Conservation (phyloP, 1,140 invertebrate genomes). For the Andrena cerasifolii region DNA sequence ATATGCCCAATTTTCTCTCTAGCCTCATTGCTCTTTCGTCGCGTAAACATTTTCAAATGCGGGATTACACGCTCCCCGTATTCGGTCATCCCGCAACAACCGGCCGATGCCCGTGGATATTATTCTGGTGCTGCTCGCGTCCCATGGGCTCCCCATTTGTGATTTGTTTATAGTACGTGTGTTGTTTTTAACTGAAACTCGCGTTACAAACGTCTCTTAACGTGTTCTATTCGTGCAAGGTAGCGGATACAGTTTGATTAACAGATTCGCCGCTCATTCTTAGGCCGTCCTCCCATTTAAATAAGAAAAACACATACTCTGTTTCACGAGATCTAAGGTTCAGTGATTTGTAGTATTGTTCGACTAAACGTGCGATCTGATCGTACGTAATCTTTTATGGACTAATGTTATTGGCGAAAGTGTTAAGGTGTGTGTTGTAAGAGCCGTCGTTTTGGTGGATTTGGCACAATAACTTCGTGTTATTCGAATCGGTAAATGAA, state of each 20-base stretch:
- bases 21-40: conserved; percentile 22
- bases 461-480: not conserved
- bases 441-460: not conserved
- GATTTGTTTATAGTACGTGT: conserved; percentile 25
- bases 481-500: not conserved
- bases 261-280: too few relatives aligned
- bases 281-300: too few relatives aligned
- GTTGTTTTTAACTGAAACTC: conserved; percentile 8
- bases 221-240: not conserved
- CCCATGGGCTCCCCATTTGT: not conserved
- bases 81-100: not conserved
- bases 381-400: conserved; percentile 2
- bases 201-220: not conserved
- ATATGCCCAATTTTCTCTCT: conserved; percentile 33
- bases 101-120: not conserved
- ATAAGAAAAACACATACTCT: not conserved
- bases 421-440: conserved; percentile 1
- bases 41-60: conserved; percentile 24
- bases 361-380: not conserved
- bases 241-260: not conserved
- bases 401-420: not conserved
- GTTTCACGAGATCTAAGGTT: not conserved
- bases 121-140: not conserved
- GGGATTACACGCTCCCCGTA: not conserved
- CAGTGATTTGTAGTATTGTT: not conserved